Evolutionary conservation across 1,140 invertebrate genomes (phyloP), one percentile per base, ranked within the genome.

Genomic region (Cotesia chilonis): DNA sequence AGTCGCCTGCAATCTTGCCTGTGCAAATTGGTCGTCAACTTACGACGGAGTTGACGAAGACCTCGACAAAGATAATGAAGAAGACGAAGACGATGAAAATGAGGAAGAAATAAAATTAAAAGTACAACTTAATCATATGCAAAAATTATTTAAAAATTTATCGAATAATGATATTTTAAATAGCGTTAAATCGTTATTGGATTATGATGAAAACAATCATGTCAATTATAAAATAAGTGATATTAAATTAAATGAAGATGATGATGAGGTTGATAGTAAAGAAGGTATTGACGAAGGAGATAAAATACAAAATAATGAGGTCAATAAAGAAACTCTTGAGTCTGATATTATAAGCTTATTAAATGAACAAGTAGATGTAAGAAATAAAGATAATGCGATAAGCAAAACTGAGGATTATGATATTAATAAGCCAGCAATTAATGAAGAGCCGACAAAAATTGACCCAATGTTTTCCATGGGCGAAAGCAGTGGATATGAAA

Each of bases 401-500:
- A 20, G 37, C 1, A 47, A 64, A 20, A 55, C 61, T 72, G 3
- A 78, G 71, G 36, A 54, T 47, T 47, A 36, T 36, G 60, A 38
- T 37, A 51, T 12, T 41, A 9, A 47, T 47, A 47, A 47, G 41
- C 10, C 41, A 47, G 10, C 12, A 17, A 60, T 67, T 28, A 64
- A 65, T 12, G 76, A 80, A 4, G 79, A 86, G 70, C 78, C 79
- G 4, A 80, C 72, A 64, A 78, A 80, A n/a, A 71, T 77, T 0
- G 80, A 83, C 73, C 84, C 83, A 0, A 84, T 93, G 60, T 90
- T 91, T 57, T 95, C 93, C 0, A 88, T 92, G 14, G 93, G 92
- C 3, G 93, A 95, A 73, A 95, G 93, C 75, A 95, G 93, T 81
- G 94, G 93, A 37, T 95, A 95, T 77, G 94, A 95, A 78, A 95